Percentiles rank a stretch among this genome's conserved stretches.
Evolutionary conservation across 1,140 invertebrate genomes (phyloP).

Genomic region (Cyphomyrmex costatus): DNA sequence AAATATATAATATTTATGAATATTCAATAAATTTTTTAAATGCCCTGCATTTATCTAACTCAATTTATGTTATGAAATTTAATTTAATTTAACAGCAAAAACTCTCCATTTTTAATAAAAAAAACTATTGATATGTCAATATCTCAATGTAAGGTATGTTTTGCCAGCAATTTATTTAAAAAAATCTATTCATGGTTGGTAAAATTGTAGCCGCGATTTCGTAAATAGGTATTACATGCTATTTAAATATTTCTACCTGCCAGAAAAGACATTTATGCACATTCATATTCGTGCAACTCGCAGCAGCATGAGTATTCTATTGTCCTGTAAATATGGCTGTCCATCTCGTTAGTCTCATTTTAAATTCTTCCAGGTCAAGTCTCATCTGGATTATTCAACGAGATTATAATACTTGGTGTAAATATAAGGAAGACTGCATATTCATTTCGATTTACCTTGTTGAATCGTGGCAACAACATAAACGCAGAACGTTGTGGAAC

Average conservation of each 20-base stretch:
- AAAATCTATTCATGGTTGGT: not conserved
- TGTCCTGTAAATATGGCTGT: not conserved
- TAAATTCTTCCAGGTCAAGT: constrained; percentile 8
- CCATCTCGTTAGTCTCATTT: constrained; percentile 8
- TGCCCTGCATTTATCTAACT: not conserved
- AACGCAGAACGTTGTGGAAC: not conserved
- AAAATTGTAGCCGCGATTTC: not conserved
- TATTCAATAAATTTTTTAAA: not conserved
- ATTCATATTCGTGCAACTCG: not conserved
- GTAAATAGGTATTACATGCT: not conserved
- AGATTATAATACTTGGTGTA: constrained; percentile 41
- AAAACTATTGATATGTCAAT: not conserved
- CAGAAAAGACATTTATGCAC: not conserved
- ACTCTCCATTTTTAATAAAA: not conserved
- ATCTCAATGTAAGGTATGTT: not conserved
- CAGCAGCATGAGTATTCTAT: not conserved
- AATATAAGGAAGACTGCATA: constrained; percentile 64
- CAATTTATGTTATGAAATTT: not conserved
- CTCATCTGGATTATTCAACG: constrained; percentile 16
- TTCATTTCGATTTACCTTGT: constrained; percentile 63
- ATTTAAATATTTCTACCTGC: not conserved
- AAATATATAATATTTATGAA: not conserved
- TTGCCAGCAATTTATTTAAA: not conserved
- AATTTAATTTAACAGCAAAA: not conserved
- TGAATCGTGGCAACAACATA: constrained; percentile 5